Evolutionary conservation across 1,140 invertebrate species (phyloP).

Genomic region (Coptotermes formosanus): DNA sequence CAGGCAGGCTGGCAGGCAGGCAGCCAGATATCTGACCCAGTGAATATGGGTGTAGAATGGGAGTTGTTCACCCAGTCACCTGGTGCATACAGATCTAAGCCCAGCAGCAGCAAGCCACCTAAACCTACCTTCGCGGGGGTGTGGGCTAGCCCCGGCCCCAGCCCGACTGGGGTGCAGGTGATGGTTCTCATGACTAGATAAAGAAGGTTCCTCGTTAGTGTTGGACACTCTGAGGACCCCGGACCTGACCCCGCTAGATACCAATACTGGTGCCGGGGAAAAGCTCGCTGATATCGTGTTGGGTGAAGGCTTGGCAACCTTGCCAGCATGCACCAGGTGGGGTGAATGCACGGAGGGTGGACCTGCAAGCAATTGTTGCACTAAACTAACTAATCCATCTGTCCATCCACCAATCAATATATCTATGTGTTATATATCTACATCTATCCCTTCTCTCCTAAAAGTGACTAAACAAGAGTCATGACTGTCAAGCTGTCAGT

Average conservation of each 20-base stretch:
- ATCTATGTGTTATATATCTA: not conserved
- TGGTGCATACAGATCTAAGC: slow-evolving; percentile 30
- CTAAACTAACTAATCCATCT: slow-evolving; percentile 32
- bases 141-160: slow-evolving; percentile 36
- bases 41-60: not conserved
- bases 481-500: not conserved
- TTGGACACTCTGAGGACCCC: slow-evolving; percentile 39
- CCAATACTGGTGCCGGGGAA: not conserved
- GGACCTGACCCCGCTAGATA: slow-evolving; percentile 36
- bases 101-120: not conserved
- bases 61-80: slow-evolving; percentile 32
- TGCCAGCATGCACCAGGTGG: slow-evolving; percentile 43
- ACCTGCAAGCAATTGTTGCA: slow-evolving; percentile 39
- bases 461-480: not conserved
- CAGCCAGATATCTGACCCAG: not conserved
- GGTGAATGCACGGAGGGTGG: slow-evolving; percentile 46
- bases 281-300: slow-evolving; percentile 10
- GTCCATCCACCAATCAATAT: not conserved
- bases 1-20: not conserved
- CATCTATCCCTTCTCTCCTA: not conserved
- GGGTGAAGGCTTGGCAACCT: slow-evolving; percentile 41
- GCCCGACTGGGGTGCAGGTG: slow-evolving; percentile 39
- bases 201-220: slow-evolving; percentile 40
- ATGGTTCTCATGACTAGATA: slow-evolving; percentile 41
- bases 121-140: slow-evolving; percentile 38